Conservation (phyloP, 2,888 invertebrate genomes). For the Tachina lurida region DNA sequence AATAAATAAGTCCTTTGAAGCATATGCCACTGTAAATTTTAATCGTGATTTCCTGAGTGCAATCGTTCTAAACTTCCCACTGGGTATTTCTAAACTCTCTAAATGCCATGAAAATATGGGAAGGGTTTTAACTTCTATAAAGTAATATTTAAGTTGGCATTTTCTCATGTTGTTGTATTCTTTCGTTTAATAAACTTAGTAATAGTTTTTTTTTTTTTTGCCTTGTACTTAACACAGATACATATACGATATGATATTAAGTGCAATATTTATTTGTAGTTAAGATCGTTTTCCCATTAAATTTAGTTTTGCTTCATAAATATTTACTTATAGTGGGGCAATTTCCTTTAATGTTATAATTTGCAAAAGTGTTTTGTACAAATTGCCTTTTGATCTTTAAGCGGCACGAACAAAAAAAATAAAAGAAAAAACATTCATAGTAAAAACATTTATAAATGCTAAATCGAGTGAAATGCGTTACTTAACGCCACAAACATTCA, state of each 20-base stretch:
- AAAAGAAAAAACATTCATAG: not conserved
- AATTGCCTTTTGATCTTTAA: constrained; percentile 69
- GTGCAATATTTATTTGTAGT: constrained; percentile 29
- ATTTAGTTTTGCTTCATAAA: constrained; percentile 70
- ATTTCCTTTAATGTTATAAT: constrained; percentile 69
- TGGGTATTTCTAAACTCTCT: constrained; percentile 1
- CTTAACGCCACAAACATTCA: constrained; percentile 27
- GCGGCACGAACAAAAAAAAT: constrained; percentile 40
- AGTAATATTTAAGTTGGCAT: constrained; percentile 40
- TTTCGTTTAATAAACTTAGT: constrained; percentile 46
- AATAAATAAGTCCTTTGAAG: not conserved
- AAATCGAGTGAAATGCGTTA: constrained; percentile 39
- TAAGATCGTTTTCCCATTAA: constrained; percentile 53
- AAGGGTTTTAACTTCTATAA: constrained; percentile 22
- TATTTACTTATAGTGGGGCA: constrained; percentile 68
- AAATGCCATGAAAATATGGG: not conserved
- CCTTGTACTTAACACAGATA: not conserved
- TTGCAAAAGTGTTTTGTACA: constrained; percentile 66
- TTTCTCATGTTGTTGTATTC: constrained; percentile 7
- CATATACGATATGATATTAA: constrained; percentile 3
- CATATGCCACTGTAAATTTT: not conserved
- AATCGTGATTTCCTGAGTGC: too few relatives aligned
- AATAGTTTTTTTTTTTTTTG: constrained; percentile 24
- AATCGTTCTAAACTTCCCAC: constrained; percentile 2
- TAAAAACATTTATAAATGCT: constrained; percentile 21